Conservation (phyloP, 2,888 invertebrate genomes). For the Punctoribates punctum region DNA sequence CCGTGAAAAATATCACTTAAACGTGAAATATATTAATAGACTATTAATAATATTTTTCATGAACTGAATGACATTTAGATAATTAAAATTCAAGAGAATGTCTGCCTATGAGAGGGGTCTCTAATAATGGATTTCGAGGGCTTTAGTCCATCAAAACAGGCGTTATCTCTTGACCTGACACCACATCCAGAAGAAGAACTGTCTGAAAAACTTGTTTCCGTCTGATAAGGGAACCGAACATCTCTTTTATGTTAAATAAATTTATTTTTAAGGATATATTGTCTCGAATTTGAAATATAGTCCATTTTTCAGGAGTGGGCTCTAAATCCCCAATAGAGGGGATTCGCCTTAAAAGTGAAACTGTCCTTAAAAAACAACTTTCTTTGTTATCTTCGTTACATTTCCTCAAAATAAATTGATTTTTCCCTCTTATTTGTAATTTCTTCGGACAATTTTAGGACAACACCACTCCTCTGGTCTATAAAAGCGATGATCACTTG, state of each 20-base stretch:
- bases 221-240: background rate
- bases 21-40: too few relatives aligned
- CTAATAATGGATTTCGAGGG: background rate
- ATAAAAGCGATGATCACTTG: background rate
- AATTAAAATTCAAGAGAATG: too few relatives aligned
- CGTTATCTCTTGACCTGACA: conserved; percentile 2
- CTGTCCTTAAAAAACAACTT: conserved; percentile 17
- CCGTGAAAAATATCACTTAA: too few relatives aligned
- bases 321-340: background rate
- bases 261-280: background rate
- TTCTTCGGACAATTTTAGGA: conserved; percentile 1
- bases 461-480: background rate
- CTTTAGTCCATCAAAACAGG: background rate
- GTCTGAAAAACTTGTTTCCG: conserved; percentile 4
- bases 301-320: background rate
- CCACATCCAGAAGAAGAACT: background rate
- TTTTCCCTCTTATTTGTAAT: background rate
- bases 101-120: too few relatives aligned
- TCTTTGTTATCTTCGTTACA: background rate
- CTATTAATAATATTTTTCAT: too few relatives aligned
- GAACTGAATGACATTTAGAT: too few relatives aligned
- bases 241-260: background rate
- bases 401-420: background rate
- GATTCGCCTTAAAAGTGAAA: conserved; percentile 22
- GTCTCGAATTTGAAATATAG: background rate